Evolutionary conservation across 2,888 invertebrate genomes (phyloP), one percentile per base, ranked within the genome.

Genomic region (Theretra japonica): DNA sequence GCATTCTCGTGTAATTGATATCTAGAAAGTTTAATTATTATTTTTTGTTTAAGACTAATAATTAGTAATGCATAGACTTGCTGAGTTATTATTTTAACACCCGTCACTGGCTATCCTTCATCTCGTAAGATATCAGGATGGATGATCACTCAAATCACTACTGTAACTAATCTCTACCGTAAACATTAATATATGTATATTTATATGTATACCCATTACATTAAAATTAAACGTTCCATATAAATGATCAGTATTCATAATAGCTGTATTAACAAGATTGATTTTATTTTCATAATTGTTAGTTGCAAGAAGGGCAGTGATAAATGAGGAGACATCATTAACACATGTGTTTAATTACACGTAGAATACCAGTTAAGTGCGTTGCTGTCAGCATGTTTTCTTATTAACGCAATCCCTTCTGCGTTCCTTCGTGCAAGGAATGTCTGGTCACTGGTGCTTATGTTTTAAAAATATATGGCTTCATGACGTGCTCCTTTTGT

Each of bases 341-440:
- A 69, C 50, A 70, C 73, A 59, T 68, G 53, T 70, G 57, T 70
- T 71, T 79, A 77, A 77, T 77, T 80, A 72, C 71, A 70, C 33
- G 70, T 53, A 28, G 70, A 11, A 68, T 73, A 25, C 70, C 70
- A 68, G 71, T 70, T 60, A 70, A 74, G 75, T 74, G 72, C 69
- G 73, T 65, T 53, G 74, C 69, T 76, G 74, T 76, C 73, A 76
- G 74, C 71, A 75, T 77, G 41, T 6, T 53, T 81, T 83, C 75
- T 84, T 79, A 79, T 79, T 77, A 79, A 76, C 73, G 75, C 81
- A 83, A 84, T 83, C 81, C 78, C 82, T 87, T 88, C 88, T 87
- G 80, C 87, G 79, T 88, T 84, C 83, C 79, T 85, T 81, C 77
- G 21, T 77, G 69, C 73, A 72, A 76, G 88, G 88, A 86, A 90